Evolutionary conservation across 2,888 invertebrate genomes (phyloP), one percentile per base, ranked within the genome.

Genomic region (Dasypogon diadema): DNA sequence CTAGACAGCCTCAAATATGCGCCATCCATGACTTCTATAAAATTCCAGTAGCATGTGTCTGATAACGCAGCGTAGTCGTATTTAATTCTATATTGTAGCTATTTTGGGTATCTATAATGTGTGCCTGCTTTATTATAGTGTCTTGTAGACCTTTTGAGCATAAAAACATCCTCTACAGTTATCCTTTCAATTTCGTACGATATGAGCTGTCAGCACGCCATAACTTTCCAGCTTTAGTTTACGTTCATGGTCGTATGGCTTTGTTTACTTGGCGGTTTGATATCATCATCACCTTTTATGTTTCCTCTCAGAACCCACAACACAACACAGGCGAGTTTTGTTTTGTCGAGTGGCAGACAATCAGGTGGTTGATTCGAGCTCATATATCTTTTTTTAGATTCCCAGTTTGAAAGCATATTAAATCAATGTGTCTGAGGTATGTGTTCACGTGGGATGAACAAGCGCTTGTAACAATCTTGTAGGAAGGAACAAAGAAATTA

Each of bases 241-340:
- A 16, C 51, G 21, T 21, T 51, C 51, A 51, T 21, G 16, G 51
- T 18, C 2, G 42, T 42, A 42, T 42, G 51, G 16, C 42, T 42
- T 51, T 51, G 51, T 51, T 51, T 51, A 51, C 51, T 51, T 16
- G 14, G 14, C 51, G 51, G 21, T 18, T 18, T 51, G 18, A 51
- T 51, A 51, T 51, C 51, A 51, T 51, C 51, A 51, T 21, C 51
- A 21, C 51, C 51, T 51, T 21, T 42, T 42, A 42, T 12, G 42
- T 42, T 21, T 21, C 51, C 16, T 51, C 51, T 51, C 21, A 21
- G n/a, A 12, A 12, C 48, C 48, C 48, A 48, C 30, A 3, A 30
- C 8, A 30, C 8, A 30, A 30, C 30, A 8, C 42, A 12, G 12
- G 8, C 42, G n/a, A 42, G 42, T 12, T 42, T 8, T 42, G n/a